phyloP scores from a whole-genome alignment of 1,140 invertebrate species.

The Calliphora vicina region DNA sequence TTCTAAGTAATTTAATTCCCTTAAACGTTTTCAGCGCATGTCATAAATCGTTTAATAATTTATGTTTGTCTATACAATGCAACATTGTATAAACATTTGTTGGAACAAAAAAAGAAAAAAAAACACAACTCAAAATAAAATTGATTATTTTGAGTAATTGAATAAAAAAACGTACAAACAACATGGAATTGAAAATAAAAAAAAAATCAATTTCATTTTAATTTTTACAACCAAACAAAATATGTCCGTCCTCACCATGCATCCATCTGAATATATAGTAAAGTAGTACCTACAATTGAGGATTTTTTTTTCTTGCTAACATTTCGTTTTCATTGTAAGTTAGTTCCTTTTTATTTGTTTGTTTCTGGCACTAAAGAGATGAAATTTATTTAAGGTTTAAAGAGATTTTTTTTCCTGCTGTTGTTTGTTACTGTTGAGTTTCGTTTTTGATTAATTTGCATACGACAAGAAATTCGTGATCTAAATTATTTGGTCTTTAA shows the following conservation, averaged over 20 bases:
- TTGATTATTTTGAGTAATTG: conserved; percentile 14
- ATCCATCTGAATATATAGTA: neutral
- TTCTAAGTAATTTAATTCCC: neutral
- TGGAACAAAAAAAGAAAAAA: neutral
- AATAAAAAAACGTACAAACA: neutral
- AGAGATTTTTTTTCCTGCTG: neutral
- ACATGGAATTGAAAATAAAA: too few species aligned
- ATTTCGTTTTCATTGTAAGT: too few species aligned
- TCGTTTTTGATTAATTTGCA: conserved; percentile 62
- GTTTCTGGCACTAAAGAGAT: neutral
- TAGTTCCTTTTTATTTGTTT: neutral
- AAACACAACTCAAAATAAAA: neutral
- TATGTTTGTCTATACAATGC: neutral
- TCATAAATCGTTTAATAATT: neutral
- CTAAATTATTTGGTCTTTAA: conserved; percentile 59
- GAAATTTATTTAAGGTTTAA: conserved; percentile 25
- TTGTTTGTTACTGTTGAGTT: conserved; percentile 4
- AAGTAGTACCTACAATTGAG: neutral
- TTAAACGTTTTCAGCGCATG: neutral
- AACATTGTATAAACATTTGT: neutral
- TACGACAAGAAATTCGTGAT: conserved; percentile 63
- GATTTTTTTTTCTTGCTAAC: neutral
- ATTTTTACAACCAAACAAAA: neutral
- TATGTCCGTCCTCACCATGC: neutral
- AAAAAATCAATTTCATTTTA: conserved; percentile 21